phyloP scores from a whole-genome alignment of 2,797 vertebrate genomes.

The Scyliorhinus canicula region DNA sequence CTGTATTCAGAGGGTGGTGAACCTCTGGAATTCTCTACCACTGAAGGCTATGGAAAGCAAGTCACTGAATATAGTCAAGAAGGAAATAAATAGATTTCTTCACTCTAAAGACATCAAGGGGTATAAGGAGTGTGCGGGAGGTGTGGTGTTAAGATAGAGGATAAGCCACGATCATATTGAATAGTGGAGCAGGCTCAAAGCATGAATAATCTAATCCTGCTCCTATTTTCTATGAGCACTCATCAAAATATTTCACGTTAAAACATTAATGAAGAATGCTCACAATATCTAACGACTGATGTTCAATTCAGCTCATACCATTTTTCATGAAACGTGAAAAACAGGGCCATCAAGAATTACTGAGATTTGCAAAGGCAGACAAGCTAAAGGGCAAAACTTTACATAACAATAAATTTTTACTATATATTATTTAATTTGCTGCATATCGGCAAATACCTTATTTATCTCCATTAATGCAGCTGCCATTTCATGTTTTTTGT shows the following conservation, averaged over 20 bases:
- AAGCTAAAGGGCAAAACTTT: not conserved
- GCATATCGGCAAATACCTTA: constrained; percentile 48
- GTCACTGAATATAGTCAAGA: too few relatives aligned
- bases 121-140: too few relatives aligned
- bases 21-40: too few relatives aligned
- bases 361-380: not conserved
- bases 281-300: not conserved
- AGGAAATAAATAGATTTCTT: too few relatives aligned
- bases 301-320: not conserved
- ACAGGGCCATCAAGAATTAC: not conserved
- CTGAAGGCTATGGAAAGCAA: too few relatives aligned
- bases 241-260: not conserved
- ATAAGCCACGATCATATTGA: too few relatives aligned
- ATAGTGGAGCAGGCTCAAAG: too few relatives aligned
- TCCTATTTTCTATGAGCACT: not conserved
- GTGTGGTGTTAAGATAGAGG: too few relatives aligned
- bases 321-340: not conserved
- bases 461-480: constrained; percentile 49
- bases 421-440: not conserved
- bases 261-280: not conserved
- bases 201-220: too few relatives aligned
- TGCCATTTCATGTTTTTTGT: constrained; percentile 73
- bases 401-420: not conserved
- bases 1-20: too few relatives aligned
- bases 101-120: too few relatives aligned